Evolutionary conservation across 2,888 invertebrate genomes (phyloP).

Genomic region (Cheilosia soror): DNA sequence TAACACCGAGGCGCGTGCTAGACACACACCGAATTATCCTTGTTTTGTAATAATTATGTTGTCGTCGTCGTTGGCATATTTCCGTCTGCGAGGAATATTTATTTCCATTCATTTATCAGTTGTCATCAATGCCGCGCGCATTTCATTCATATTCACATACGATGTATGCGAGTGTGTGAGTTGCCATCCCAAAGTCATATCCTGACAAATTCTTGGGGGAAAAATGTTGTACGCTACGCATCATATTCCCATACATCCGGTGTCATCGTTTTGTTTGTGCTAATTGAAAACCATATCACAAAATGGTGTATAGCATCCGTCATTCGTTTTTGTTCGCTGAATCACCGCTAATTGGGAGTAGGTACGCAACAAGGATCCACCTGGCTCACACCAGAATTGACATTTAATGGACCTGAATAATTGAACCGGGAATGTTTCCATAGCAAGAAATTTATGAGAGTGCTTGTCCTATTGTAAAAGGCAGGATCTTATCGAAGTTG

Average conservation of each 20-base stretch:
- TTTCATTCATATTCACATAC: constrained; percentile 55
- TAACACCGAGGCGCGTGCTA: too few species aligned
- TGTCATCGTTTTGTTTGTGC: constrained; percentile 12
- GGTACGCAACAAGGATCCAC: not conserved
- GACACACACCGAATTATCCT: too few species aligned
- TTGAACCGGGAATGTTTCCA: too few species aligned
- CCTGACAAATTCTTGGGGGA: constrained; percentile 13
- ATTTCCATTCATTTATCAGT: constrained; percentile 41
- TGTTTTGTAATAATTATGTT: too few species aligned
- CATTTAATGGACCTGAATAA: too few species aligned
- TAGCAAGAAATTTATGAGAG: too few species aligned
- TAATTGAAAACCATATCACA: constrained; percentile 9
- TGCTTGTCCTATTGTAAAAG: not conserved
- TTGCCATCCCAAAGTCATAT: constrained; percentile 37
- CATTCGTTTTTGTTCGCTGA: constrained; percentile 41
- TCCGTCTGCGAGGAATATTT: too few species aligned
- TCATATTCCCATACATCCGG: constrained; percentile 32
- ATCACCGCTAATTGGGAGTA: constrained; percentile 51
- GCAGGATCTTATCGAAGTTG: not conserved
- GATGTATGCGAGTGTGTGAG: constrained; percentile 29
- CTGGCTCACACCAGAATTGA: not conserved
- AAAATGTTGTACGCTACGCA: constrained; percentile 25
- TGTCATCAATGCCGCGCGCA: constrained; percentile 57
- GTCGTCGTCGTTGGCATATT: too few species aligned
- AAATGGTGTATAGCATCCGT: constrained; percentile 8